phyloP scores from a whole-genome alignment of 2,113 vertebrate species.

The Zootoca vivipara region DNA sequence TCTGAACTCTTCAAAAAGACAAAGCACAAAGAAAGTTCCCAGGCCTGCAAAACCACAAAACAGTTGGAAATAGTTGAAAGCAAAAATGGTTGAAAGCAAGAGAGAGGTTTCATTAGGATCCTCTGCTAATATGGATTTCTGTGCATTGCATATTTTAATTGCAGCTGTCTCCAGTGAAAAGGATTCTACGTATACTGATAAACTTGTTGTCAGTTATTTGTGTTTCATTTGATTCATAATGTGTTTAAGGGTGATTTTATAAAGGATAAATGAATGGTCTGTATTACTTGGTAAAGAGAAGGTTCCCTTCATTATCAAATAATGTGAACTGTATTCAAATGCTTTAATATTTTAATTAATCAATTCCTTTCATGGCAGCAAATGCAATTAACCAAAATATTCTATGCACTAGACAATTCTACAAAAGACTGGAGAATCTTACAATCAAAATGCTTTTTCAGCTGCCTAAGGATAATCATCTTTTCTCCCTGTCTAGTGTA shows the following conservation, averaged over 20 bases:
- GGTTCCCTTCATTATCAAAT: not conserved
- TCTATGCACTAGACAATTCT: not conserved
- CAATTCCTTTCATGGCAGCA: not conserved
- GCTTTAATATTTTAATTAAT: not conserved
- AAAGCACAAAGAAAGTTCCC: not conserved
- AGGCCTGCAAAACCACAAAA: slow-evolving; percentile 4
- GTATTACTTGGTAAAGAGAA: not conserved
- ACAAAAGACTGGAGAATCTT: not conserved
- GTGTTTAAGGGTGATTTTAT: not conserved
- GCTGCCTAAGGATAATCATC: not conserved
- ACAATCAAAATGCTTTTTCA: not conserved
- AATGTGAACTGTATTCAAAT: not conserved
- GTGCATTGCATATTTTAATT: not conserved
- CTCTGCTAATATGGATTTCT: not conserved
- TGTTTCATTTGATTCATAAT: not conserved
- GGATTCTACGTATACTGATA: not conserved
- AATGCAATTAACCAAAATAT: not conserved
- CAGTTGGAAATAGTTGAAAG: not conserved
- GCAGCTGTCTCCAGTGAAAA: not conserved
- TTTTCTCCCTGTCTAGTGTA: not conserved
- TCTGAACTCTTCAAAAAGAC: not conserved
- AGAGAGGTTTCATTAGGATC: not conserved
- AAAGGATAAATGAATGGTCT: not conserved
- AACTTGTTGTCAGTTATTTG: not conserved
- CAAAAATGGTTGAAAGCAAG: not conserved